Conservation (phyloP, 2,888 invertebrate species). For the Sesamia inferens region DNA sequence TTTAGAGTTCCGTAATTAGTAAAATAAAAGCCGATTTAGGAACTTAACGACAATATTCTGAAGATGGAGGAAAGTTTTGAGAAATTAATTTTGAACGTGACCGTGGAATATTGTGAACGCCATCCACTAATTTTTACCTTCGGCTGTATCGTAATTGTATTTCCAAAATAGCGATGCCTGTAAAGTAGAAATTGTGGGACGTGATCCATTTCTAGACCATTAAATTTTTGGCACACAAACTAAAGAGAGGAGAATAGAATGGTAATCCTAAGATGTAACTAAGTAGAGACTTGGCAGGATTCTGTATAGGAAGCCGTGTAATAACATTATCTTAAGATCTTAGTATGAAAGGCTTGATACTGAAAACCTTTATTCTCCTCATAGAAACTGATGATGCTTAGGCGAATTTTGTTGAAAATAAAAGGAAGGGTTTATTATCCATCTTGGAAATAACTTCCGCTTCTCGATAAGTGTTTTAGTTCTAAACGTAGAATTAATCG, state of each 20-base stretch:
- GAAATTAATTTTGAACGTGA: constrained; percentile 40
- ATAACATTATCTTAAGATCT: constrained; percentile 29
- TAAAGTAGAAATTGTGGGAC: neutral
- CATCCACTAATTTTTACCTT: neutral
- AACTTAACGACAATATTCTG: constrained; percentile 43
- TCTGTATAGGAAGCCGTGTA: constrained; percentile 8
- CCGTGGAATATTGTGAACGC: constrained; percentile 3
- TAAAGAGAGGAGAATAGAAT: constrained; percentile 10
- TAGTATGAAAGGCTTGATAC: constrained; percentile 35
- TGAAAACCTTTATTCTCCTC: constrained; percentile 32
- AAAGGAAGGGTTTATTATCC: constrained; percentile 53
- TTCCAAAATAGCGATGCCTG: neutral
- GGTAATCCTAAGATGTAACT: constrained; percentile 6
- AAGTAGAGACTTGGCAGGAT: constrained; percentile 33
- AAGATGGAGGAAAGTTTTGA: constrained; percentile 27
- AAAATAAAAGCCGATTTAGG: constrained; percentile 57
- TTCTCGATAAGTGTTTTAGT: constrained; percentile 44
- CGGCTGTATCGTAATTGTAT: constrained; percentile 17
- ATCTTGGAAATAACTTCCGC: constrained; percentile 42
- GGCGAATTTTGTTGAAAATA: constrained; percentile 44
- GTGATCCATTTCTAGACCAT: constrained; percentile 36
- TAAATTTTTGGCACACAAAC: constrained; percentile 36
- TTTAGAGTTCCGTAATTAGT: constrained; percentile 60
- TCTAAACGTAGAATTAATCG: constrained; percentile 30
- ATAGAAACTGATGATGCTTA: constrained; percentile 20